A percentile compares a stretch with the other conserved stretches of the same genome.
Conservation (phyloP, 2,797 vertebrate genomes). For the Rhinophrynus dorsalis region DNA sequence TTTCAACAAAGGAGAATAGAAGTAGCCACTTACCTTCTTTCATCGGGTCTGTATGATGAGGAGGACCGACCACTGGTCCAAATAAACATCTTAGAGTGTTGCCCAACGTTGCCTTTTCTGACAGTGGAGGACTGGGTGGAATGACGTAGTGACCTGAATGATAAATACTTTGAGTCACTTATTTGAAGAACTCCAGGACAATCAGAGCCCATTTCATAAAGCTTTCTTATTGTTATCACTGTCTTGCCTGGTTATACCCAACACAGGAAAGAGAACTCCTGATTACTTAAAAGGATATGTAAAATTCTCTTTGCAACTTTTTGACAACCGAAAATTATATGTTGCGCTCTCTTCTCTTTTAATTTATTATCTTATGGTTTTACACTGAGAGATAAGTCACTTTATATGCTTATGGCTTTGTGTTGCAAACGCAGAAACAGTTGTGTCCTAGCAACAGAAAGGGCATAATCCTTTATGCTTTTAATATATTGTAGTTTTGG, state of each 20-base stretch:
- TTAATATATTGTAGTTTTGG: conserved; percentile 31
- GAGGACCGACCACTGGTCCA: conserved; percentile 85
- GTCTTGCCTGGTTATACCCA: not conserved
- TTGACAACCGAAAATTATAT: conserved; percentile 7
- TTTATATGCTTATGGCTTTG: not conserved
- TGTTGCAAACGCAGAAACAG: conserved; percentile 8
- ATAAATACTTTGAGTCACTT: conserved; percentile 59
- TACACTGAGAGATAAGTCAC: conserved; percentile 16
- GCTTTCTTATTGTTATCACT: conserved; percentile 2
- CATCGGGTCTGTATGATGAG: conserved; percentile 76
- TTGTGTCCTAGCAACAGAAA: conserved; percentile 19
- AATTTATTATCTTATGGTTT: conserved; percentile 6
- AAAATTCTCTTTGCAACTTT: conserved; percentile 44
- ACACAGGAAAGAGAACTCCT: conserved; percentile 1
- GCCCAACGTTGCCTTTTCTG: conserved; percentile 65
- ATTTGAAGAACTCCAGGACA: conserved; percentile 27
- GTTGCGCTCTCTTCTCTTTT: conserved; percentile 13
- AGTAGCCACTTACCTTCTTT: conserved; percentile 77
- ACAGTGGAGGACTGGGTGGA: conserved; percentile 65
- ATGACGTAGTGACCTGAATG: conserved; percentile 77
- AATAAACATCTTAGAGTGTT: conserved; percentile 88
- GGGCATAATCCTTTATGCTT: conserved; percentile 27
- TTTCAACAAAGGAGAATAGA: not conserved
- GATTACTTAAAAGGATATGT: conserved; percentile 14
- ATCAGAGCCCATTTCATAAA: conserved; percentile 4